These are phyloP conservation scores for Euwallacea fornicatus DNA, from an alignment of 1,140 invertebrate species.

Conservation along the genomic window DNA sequence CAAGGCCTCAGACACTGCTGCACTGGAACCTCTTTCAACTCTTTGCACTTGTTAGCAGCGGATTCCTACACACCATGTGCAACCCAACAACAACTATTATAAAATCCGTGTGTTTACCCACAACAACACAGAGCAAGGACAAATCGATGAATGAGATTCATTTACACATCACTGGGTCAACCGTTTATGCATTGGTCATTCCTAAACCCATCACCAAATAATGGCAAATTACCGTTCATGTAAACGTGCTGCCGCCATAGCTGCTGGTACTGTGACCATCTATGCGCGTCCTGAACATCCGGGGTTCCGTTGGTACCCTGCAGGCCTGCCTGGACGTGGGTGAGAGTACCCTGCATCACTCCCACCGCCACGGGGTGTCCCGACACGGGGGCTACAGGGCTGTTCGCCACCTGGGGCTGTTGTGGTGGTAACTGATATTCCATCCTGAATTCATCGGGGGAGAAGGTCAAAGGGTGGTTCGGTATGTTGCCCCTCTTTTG, in stretches of 20 bases:
- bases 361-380: constrained; percentile 51
- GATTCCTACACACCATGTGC: not conserved
- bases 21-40: no score
- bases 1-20: no score
- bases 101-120: constrained; percentile 3
- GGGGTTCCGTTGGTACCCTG: constrained; percentile 58
- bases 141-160: constrained; percentile 6
- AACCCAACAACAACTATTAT: not conserved
- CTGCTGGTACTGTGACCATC: constrained; percentile 61
- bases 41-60: no score
- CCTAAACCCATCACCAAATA: not conserved
- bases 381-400: constrained; percentile 40
- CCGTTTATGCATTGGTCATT: not conserved
- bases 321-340: constrained; percentile 52
- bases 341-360: constrained; percentile 53
- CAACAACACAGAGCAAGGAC: not conserved
- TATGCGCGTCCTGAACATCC: constrained; percentile 54
- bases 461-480: no score
- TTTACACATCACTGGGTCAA: constrained; percentile 8
- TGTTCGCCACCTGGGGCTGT: constrained; percentile 47
- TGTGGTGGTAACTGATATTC: constrained; percentile 55
- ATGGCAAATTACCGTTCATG: constrained; percentile 57
- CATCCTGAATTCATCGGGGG: constrained; percentile 48
- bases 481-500: no score
- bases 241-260: constrained; percentile 64